Conservation (phyloP, 2,888 invertebrate species). For the Clunio marinus region DNA sequence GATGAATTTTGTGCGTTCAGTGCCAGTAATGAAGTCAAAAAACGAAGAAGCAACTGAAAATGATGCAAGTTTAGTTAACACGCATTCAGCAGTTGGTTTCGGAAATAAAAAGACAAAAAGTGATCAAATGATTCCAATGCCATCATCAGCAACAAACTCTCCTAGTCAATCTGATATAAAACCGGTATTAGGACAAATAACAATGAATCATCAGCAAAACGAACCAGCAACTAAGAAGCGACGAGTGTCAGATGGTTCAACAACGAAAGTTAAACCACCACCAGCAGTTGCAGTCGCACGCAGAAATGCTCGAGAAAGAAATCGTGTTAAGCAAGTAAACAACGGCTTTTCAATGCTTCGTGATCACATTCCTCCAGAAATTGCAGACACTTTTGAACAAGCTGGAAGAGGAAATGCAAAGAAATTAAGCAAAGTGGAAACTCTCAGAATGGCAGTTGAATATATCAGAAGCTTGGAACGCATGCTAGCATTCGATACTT, state of each 20-base stretch:
- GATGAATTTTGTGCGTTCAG: conserved; percentile 15
- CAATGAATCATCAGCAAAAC: conserved; percentile 26
- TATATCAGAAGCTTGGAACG: conserved; percentile 79
- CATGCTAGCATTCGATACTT: conserved; percentile 64
- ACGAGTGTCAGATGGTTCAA: conserved; percentile 28
- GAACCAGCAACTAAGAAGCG: conserved; percentile 29
- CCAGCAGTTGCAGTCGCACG: conserved; percentile 79
- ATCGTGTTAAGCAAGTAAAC: conserved; percentile 88
- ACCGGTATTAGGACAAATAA: conserved; percentile 30
- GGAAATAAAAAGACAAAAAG: conserved; percentile 17
- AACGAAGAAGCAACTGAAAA: conserved; percentile 4
- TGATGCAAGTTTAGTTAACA: neutral
- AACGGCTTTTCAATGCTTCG: conserved; percentile 85
- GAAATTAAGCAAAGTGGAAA: conserved; percentile 84
- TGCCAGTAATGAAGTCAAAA: conserved; percentile 3
- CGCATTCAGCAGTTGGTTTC: neutral
- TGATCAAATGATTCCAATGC: conserved; percentile 25
- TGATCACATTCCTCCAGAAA: conserved; percentile 80
- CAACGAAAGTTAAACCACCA: conserved; percentile 50
- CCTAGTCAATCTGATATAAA: conserved; percentile 15
- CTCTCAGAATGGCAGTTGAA: conserved; percentile 83
- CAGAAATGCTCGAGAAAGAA: conserved; percentile 87
- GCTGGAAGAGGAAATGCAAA: conserved; percentile 67
- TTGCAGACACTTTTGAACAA: conserved; percentile 65
- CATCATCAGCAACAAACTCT: neutral